Evolutionary conservation across 1,140 invertebrate genomes (phyloP).

Genomic region (Chrysopa pallens): DNA sequence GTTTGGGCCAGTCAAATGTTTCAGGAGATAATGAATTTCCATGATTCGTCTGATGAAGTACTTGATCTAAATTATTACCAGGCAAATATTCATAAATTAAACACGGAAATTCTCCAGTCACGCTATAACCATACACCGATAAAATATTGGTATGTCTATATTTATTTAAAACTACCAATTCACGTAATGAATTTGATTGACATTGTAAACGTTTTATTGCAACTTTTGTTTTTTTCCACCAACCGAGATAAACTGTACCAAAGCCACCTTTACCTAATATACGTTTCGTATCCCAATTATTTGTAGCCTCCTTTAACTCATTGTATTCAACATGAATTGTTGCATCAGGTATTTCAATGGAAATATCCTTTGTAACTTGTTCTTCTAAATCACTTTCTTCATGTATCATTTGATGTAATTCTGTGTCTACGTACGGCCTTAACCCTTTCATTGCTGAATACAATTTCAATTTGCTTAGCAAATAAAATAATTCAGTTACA

Average conservation of each 20-base stretch:
- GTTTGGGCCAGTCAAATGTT: conserved; percentile 55
- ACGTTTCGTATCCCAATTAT: conserved; percentile 50
- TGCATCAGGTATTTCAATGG: conserved; percentile 23
- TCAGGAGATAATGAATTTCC: conserved; percentile 16
- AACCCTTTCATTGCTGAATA: conserved; percentile 49
- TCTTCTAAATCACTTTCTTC: conserved; percentile 10
- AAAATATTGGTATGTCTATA: conserved; percentile 88
- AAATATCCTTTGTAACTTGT: not conserved
- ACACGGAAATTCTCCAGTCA: conserved; percentile 51
- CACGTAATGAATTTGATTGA: conserved; percentile 58
- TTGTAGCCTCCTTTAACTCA: conserved; percentile 63
- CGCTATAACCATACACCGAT: conserved; percentile 64
- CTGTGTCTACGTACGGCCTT: conserved; percentile 35
- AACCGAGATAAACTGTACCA: conserved; percentile 78
- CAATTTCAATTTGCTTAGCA: conserved; percentile 43
- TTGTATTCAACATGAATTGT: conserved; percentile 48
- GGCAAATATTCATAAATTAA: conserved; percentile 86
- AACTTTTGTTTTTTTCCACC: conserved; percentile 76
- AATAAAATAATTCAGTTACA: conserved; percentile 45
- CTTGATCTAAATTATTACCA: conserved; percentile 79
- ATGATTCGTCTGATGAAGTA: conserved; percentile 43
- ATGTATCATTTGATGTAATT: conserved; percentile 35
- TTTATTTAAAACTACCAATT: conserved; percentile 60
- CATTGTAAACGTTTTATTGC: conserved; percentile 60
- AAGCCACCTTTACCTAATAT: conserved; percentile 81